Base-by-base conservation (phyloP, 2,797 vertebrate genomes). In the Chelidonichthys spinosus region DNA sequence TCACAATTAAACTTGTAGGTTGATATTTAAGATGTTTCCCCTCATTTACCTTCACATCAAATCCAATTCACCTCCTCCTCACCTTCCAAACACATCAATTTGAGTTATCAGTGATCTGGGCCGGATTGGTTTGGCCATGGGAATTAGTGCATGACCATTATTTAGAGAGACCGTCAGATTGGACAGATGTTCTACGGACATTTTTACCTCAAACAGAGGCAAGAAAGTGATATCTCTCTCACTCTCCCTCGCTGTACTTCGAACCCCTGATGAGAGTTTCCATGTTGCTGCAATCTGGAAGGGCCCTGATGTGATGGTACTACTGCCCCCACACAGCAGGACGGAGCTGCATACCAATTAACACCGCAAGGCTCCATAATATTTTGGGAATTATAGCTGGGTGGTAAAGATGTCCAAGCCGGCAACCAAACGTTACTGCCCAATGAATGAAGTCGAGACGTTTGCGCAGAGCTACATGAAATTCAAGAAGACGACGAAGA, bases 221-320 rank as follows among this genome's bases (percentile, higher is more conserved):
- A 63, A 54, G 46, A 69, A 68, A 73, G 18, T 35, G 18, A 68
- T 74, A 11, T 25, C 35, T 52, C 33, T 33, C 42, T 63, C 47
- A 9, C n/a, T 52, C 50, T 3, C 17, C 42, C 54, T 8, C 44
- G 42, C 35, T 63, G 17, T 37, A 61, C 50, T 74, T 71, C 25
- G 40, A 46, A n/a, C 4, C 5, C 77, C 53, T 62, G 36, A 62
- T 72, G 77, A 50, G 76, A 66, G 55, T 62, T 49, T 83, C 67
- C 7, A 72, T 66, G 72, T 74, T 55, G 13, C 58, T 63, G n/a
- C 81, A 81, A 82, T 89, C 54, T 69, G 39, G 3, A 71, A 81
- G 73, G 47, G 54, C 68, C 83, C 47, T 71, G 59, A 83, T 84
- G 76, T 82, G 69, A 78, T 5, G 3, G 46, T 10, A 63, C 47